A percentile compares a stretch with the other conserved stretches of the same genome.
Evolutionary conservation across 2,888 invertebrate species (phyloP).

Genomic region (Xestobium rufovillosum): DNA sequence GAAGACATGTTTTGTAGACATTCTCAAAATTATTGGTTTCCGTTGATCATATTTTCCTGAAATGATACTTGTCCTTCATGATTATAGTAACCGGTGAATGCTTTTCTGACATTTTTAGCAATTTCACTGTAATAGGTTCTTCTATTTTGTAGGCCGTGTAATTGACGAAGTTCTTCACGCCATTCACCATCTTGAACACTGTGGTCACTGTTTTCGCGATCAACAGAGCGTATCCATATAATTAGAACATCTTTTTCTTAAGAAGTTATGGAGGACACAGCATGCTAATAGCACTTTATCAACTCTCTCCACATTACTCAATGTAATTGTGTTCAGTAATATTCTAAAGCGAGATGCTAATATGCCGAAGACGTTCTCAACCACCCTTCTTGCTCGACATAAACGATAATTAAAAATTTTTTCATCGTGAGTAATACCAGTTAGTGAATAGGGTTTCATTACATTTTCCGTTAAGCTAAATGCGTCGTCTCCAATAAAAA

Average conservation of each 20-base stretch:
- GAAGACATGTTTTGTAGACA: too few relatives aligned
- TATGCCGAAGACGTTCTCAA: too few relatives aligned
- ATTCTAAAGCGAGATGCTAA: too few relatives aligned
- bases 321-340: too few relatives aligned
- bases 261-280: constrained; percentile 1
- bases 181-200: constrained; percentile 2
- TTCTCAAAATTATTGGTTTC: too few relatives aligned
- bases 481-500: too few relatives aligned
- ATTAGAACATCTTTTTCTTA: constrained; percentile 1
- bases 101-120: too few relatives aligned
- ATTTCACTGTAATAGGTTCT: constrained; percentile 3
- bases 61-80: not conserved
- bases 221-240: not conserved
- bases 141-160: not conserved
- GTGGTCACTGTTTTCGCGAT: constrained; percentile 3
- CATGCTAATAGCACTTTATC: not conserved
- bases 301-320: not conserved
- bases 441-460: too few relatives aligned
- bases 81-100: constrained; percentile 2
- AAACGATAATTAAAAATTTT: too few relatives aligned
- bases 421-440: too few relatives aligned
- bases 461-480: too few relatives aligned
- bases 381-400: too few relatives aligned
- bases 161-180: constrained; percentile 2
- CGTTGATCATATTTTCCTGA: constrained; percentile 1